These are phyloP conservation scores for Caenorhabditis macrosperma DNA, from an alignment of 2,888 invertebrate species.

Conservation along the genomic window DNA sequence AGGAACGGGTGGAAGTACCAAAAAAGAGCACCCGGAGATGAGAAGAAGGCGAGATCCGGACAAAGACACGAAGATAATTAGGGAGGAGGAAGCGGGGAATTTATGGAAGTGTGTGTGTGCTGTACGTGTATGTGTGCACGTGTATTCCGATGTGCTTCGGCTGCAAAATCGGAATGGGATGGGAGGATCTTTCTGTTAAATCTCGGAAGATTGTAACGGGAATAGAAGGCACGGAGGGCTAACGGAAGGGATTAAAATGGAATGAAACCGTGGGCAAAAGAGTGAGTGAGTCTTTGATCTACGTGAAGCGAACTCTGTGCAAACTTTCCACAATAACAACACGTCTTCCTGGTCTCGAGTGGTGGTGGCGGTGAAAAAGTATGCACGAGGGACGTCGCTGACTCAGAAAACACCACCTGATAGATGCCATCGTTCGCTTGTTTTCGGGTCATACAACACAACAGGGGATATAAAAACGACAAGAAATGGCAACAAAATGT, in stretches of 20 bases:
- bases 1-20: neutral
- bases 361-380: conserved; percentile 37
- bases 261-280: neutral
- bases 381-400: conserved; percentile 34
- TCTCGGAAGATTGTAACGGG: conserved; percentile 2
- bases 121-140: conserved; percentile 24
- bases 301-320: neutral
- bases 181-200: conserved; percentile 5
- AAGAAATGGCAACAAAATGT: conserved; percentile 32
- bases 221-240: conserved; percentile 20
- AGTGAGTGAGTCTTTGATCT: neutral
- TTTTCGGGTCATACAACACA: conserved; percentile 41
- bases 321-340: conserved; percentile 21
- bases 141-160: conserved; percentile 39
- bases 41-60: neutral
- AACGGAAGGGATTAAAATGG: neutral
- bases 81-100: conserved; percentile 26
- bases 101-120: conserved; percentile 18
- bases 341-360: conserved; percentile 5
- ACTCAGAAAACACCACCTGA: conserved; percentile 44
- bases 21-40: neutral
- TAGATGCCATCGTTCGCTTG: conserved; percentile 27
- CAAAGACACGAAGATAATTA: conserved; percentile 31
- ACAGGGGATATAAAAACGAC: conserved; percentile 34
- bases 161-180: conserved; percentile 11